Conservation (phyloP, 2,888 invertebrate genomes). For the Stramonita haemastoma region DNA sequence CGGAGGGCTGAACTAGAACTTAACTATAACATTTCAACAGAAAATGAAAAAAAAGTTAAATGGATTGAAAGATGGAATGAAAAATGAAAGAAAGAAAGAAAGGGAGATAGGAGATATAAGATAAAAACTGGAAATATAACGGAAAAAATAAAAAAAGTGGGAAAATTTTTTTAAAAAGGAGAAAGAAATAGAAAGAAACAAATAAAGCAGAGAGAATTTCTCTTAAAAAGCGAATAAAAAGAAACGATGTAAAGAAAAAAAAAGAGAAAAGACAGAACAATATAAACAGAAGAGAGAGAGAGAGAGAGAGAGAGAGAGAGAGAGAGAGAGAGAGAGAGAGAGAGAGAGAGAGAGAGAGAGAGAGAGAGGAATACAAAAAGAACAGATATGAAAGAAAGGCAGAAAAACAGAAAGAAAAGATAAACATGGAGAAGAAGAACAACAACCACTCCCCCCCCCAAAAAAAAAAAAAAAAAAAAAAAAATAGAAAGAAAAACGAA, state of each 20-base stretch:
- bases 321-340: not conserved
- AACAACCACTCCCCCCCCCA: no score
- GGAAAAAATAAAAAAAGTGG: not conserved
- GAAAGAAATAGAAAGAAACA: not conserved
- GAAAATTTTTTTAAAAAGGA: not conserved
- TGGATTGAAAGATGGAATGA: not conserved
- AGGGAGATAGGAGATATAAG: slow-evolving; percentile 14
- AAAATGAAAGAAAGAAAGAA: slow-evolving; percentile 24
- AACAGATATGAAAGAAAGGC: not conserved
- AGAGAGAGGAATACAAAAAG: not conserved
- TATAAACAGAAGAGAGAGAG: not conserved
- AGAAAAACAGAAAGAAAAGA: not conserved
- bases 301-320: slow-evolving; percentile 24
- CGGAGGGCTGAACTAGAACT: no score
- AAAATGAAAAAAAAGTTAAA: not conserved
- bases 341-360: not conserved
- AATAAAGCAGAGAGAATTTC: not conserved
- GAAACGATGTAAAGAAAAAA: not conserved
- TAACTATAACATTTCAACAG: no score
- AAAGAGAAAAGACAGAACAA: not conserved
- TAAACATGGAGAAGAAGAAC: not conserved
- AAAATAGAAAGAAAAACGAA: not conserved
- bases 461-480: not conserved
- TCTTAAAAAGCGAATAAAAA: no score
- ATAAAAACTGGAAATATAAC: not conserved